Conservation (phyloP, 2,888 invertebrate genomes). For the Onchidella celtica region DNA sequence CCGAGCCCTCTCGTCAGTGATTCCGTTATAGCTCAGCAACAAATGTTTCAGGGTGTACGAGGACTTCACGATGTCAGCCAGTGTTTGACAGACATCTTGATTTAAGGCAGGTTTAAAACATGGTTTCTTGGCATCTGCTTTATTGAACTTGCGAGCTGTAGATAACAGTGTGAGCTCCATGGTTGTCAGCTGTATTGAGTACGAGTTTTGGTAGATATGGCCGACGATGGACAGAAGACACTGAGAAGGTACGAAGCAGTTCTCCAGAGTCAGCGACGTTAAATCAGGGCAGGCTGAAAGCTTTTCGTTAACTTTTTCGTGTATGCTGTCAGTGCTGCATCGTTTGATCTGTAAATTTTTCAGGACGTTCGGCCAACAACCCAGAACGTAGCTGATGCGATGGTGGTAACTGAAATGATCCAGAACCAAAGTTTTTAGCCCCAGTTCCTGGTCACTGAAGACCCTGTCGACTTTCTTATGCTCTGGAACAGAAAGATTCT, state of each 20-base stretch:
- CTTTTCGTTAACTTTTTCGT: slow-evolving; percentile 47
- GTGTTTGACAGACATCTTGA: slow-evolving; percentile 31
- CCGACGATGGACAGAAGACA: slow-evolving; percentile 45
- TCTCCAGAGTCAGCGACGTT: slow-evolving; percentile 50
- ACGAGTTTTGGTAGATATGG: slow-evolving; percentile 19
- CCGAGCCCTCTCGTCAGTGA: slow-evolving; percentile 48
- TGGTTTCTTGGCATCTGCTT: slow-evolving; percentile 48
- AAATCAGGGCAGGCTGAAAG: slow-evolving; percentile 41
- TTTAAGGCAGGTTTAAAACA: slow-evolving; percentile 50
- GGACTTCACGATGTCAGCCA: slow-evolving; percentile 44
- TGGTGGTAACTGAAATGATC: slow-evolving; percentile 58
- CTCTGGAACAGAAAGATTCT: slow-evolving; percentile 52
- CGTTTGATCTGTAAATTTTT: slow-evolving; percentile 50
- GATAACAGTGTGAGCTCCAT: slow-evolving; percentile 53
- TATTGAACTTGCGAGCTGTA: slow-evolving; percentile 50
- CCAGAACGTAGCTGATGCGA: slow-evolving; percentile 52
- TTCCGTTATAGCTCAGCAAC: slow-evolving; percentile 51
- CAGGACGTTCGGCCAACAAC: slow-evolving; percentile 53
- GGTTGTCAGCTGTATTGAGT: slow-evolving; percentile 25
- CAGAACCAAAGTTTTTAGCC: slow-evolving; percentile 50
- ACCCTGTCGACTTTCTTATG: slow-evolving; percentile 50
- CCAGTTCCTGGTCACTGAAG: slow-evolving; percentile 38
- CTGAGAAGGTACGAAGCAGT: slow-evolving; percentile 51
- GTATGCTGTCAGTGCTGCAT: slow-evolving; percentile 53
- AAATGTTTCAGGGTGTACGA: slow-evolving; percentile 49